A percentile compares a stretch with the other conserved stretches of the same genome.
These are phyloP conservation scores for Heteronetta atricapilla DNA, from an alignment of 2,113 vertebrate species.

Conservation along the genomic window DNA sequence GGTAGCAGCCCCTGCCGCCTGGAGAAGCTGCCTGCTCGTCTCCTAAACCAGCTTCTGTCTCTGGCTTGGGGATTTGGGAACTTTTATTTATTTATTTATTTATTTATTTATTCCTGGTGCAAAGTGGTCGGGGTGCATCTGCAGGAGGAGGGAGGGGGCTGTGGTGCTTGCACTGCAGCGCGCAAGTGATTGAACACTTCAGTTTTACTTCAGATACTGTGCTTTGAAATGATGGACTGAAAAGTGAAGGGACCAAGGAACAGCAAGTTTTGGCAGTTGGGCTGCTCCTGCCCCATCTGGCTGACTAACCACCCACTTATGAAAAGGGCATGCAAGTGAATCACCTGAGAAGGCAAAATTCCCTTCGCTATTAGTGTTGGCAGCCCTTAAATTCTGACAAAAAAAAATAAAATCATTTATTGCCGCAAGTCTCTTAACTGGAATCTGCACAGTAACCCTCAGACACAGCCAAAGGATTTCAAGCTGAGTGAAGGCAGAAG, in stretches of 20 bases:
- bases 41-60: not conserved
- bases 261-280: not conserved
- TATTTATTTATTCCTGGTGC: not conserved
- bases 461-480: not conserved
- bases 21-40: not conserved
- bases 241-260: not conserved
- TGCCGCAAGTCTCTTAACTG: not conserved
- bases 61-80: too few relatives aligned
- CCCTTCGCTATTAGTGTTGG: not conserved
- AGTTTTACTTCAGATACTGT: not conserved
- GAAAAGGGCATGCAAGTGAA: not conserved
- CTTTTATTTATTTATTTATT: too few relatives aligned
- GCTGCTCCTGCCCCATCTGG: not conserved
- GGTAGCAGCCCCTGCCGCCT: not conserved
- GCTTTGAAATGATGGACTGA: not conserved
- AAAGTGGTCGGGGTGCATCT: fast-evolving
- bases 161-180: fast-evolving
- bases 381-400: not conserved
- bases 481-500: not conserved
- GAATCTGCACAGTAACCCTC: not conserved
- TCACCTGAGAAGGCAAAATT: not conserved
- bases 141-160: fast-evolving
- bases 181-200: not conserved
- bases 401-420: not conserved
- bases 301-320: not conserved